These are phyloP conservation scores for Parambassis ranga DNA, from an alignment of 2,797 vertebrate species.

Conservation along the genomic window DNA sequence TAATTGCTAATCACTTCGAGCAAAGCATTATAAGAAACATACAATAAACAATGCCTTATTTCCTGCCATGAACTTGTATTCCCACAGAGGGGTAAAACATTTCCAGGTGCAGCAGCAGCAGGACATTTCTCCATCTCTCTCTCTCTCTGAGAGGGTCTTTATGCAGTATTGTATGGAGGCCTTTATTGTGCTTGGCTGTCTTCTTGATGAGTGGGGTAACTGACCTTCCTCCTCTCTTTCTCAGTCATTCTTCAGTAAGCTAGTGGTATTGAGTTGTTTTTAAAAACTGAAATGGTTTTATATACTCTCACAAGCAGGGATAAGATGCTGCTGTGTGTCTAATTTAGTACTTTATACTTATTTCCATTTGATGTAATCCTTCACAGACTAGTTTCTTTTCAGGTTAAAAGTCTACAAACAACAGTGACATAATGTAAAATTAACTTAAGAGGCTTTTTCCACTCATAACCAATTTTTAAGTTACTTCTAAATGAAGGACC, in stretches of 20 bases:
- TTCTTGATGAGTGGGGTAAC: constrained; percentile 30
- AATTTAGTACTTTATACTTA: background rate
- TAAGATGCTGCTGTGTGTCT: too few species aligned
- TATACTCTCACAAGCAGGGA: too few species aligned
- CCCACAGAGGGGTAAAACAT: constrained; percentile 60
- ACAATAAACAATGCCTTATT: constrained; percentile 71
- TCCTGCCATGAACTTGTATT: constrained; percentile 43
- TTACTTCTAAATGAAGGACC: background rate
- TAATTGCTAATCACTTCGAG: constrained; percentile 59
- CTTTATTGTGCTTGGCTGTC: constrained; percentile 56
- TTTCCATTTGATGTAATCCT: too few species aligned
- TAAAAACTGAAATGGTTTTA: too few species aligned
- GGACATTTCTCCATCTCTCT: background rate
- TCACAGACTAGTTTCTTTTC: too few species aligned
- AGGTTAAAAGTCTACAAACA: too few species aligned
- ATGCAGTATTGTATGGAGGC: constrained; percentile 26
- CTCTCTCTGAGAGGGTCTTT: constrained; percentile 24
- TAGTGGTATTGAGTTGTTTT: background rate
- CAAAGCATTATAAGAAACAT: constrained; percentile 49
- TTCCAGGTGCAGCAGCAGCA: constrained; percentile 66
- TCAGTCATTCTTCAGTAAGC: background rate
- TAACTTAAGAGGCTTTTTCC: too few species aligned
- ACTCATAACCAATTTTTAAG: too few species aligned
- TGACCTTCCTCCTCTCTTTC: background rate
- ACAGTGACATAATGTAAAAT: too few species aligned